phyloP scores from a whole-genome alignment of 2,113 vertebrate species.

The Mesocricetus auratus region DNA sequence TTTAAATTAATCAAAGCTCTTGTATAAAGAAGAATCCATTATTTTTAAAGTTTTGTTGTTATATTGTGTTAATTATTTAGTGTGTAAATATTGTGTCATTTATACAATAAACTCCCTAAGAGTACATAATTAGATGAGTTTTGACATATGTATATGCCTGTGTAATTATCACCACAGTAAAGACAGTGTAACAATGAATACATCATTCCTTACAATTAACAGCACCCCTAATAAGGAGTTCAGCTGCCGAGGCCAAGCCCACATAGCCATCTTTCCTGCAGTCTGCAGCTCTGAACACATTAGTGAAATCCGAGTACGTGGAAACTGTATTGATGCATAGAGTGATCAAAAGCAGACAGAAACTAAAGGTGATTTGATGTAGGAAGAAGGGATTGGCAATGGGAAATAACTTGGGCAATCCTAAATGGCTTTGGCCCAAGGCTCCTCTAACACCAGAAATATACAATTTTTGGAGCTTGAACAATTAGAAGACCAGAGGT shows the following conservation, averaged over 20 bases:
- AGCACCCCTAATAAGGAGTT: not conserved
- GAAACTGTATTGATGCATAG: not conserved
- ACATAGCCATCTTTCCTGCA: not conserved
- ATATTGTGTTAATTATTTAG: not conserved
- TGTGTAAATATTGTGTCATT: too few species aligned
- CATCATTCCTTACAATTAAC: not conserved
- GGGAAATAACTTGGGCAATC: not conserved
- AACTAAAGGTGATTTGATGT: not conserved
- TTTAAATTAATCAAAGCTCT: conserved; percentile 28
- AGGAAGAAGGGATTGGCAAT: not conserved
- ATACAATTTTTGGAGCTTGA: not conserved
- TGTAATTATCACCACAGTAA: conserved; percentile 18
- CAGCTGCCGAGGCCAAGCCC: not conserved
- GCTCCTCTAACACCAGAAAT: not conserved
- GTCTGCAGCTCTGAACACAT: not conserved
- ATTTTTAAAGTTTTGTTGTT: conserved; percentile 28
- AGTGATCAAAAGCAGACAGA: not conserved
- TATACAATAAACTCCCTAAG: not conserved
- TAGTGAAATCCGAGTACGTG: not conserved
- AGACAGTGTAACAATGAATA: not conserved
- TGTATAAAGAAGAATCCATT: not conserved
- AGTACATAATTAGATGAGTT: not conserved
- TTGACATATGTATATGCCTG: not conserved
- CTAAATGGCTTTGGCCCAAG: not conserved
- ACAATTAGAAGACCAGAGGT: not conserved